A percentile compares a stretch with the other conserved stretches of the same genome.
Evolutionary conservation across 2,797 vertebrate species (phyloP).

Genomic region (Channa striata): DNA sequence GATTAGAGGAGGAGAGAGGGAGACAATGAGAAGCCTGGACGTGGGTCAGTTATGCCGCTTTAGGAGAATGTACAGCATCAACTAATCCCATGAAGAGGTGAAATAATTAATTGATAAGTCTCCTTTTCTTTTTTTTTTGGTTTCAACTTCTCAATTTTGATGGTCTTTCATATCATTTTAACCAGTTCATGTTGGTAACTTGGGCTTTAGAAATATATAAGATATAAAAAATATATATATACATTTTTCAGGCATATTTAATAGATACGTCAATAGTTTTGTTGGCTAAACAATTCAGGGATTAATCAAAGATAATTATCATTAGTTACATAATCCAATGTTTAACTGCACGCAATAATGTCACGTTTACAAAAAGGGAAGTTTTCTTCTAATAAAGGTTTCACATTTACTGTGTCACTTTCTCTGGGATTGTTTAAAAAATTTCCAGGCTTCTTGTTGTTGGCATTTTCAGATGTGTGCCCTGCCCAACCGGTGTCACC

Average conservation of each 20-base stretch:
- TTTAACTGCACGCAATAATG: conserved; percentile 1
- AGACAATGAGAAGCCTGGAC: neutral
- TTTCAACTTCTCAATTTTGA: too few species aligned
- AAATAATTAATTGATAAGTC: too few species aligned
- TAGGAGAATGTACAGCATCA: conserved; percentile 3
- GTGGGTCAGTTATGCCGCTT: neutral
- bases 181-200: too few species aligned
- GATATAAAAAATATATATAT: too few species aligned
- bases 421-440: conserved; percentile 4
- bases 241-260: neutral
- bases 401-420: conserved; percentile 2
- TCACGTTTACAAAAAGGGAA: neutral
- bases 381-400: conserved; percentile 2
- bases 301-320: neutral
- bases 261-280: neutral
- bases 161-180: neutral
- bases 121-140: too few species aligned
- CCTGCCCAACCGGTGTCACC: conserved; percentile 15
- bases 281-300: neutral
- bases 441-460: conserved; percentile 10
- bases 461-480: conserved; percentile 23
- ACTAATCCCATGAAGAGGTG: neutral
- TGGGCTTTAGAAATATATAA: neutral
- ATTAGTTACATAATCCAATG: neutral
- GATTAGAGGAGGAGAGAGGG: conserved; percentile 34